Percentiles rank a stretch among this genome's conserved stretches.
Evolutionary conservation across 1,140 invertebrate species (phyloP).

Genomic region (Argopecten irradians): DNA sequence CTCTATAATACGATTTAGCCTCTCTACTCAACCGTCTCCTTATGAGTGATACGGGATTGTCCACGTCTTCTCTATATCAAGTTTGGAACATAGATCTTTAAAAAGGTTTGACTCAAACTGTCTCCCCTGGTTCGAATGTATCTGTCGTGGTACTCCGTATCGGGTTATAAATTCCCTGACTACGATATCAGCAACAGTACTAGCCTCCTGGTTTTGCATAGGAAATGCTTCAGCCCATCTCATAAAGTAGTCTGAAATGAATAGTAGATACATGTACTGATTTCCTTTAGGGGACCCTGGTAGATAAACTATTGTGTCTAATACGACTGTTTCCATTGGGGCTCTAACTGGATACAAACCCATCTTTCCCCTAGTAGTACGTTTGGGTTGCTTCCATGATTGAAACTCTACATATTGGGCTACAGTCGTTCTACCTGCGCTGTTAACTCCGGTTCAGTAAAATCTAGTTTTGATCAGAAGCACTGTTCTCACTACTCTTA

Average conservation of each 20-base stretch:
- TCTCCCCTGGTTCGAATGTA: not conserved
- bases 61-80: not conserved
- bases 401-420: too few relatives aligned
- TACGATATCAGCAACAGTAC: not conserved
- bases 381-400: too few relatives aligned
- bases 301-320: not conserved
- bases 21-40: not conserved
- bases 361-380: too few relatives aligned
- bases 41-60: not conserved
- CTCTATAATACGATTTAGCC: too few relatives aligned
- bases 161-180: not conserved
- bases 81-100: not conserved
- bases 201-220: not conserved
- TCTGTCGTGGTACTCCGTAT: not conserved
- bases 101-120: not conserved
- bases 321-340: not conserved
- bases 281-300: not conserved
- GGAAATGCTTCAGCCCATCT: not conserved
- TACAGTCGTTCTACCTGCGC: too few relatives aligned
- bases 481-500: too few relatives aligned
- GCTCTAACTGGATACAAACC: not conserved
- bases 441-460: too few relatives aligned
- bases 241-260: not conserved
- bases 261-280: not conserved
- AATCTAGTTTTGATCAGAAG: too few relatives aligned